Base-by-base conservation (phyloP, 30 jellyfish, hydroid and myxozoan species). In the Cassiopea andromeda region DNA sequence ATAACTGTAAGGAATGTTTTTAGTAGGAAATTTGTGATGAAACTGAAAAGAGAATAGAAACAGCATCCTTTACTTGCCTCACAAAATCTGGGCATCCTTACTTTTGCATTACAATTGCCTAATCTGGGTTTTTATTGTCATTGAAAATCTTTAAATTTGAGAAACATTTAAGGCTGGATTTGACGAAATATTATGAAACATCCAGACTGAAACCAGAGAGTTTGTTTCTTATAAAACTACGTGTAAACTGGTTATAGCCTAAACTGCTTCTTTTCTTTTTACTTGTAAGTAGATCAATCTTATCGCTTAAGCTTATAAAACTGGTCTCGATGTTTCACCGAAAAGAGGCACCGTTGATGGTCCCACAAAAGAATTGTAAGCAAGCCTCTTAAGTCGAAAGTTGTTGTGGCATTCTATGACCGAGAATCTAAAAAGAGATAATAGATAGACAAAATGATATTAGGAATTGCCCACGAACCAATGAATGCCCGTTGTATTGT, bases 401-500 rank as follows among this genome's bases (percentile, higher is more conserved):
- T 70, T 18, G 4, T 19, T 70, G 49, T 43, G 79, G 79, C 27
- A 2, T 5, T 5, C 79, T 70, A 2, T 8, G 27, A 70, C 79
- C 49, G 79, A 70, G 15, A 3, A 1, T 54, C 27, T 16, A 15
- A 70, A n/a, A 38, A 0, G 38, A 38, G 7, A 70, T 12, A 54
- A 5, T 10, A 19, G 79, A 43, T 19, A 70, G 79, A 70, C 79
- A 70, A 19, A 70, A 70, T 70, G 50, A 27, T 19, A 70, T 70
- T 70, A 70, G 27, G 38, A 70, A 27, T 70, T 19, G 0, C 57
- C 79, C 79, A 43, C 79, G 27, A 70, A 43, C 79, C 79, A 54
- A 70, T 70, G 50, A 70, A 43, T 4, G 54, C 19, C 73, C 38
- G 79, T 70, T 70, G 17, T n/a, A 70, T 70, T 70, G 79, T 70